Base-by-base conservation (phyloP, 2,888 invertebrate genomes). In the Dinocampus coccinellae region DNA sequence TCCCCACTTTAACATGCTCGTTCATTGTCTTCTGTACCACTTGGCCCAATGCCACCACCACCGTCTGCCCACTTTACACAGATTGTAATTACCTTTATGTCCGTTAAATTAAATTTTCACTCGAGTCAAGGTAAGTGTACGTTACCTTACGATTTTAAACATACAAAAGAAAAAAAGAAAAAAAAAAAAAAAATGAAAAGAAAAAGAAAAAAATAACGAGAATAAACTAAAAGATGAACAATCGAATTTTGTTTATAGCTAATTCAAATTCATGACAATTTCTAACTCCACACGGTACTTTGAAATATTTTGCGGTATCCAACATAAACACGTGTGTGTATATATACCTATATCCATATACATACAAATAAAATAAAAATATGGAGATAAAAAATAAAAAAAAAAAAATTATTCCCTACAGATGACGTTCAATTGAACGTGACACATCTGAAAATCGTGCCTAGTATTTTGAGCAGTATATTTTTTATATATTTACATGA, bases 81-180 rank as follows among this genome's bases (percentile, higher is more conserved):
- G 47, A 64, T 62, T 62, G 69, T 70, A 60, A 69, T 69, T 66
- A 70, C 57, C 60, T 69, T 75, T 69, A 72, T 57, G 67, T 57
- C 24, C 66, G 60, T 34, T 26, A 53, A 64, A 73, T 73, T 75
- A 67, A 73, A 72, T 69, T 75, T 72, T 75, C 60, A 73, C 39
- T 55, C 36, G 20, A n/a, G 22, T 34, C n/a, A 24, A 29, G 36
- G 34, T 33, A 16, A 42, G n/a, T 63, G 26, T 22, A 42, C 16
- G 7, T 16, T 16, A 47, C 57, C 57, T 29, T 11, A 13, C 11
- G 7, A 57, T 22, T 26, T 26, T n/a, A 57, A 11, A n/a, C 10
- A 4, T 4, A 7, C 4, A 22, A 55, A 55, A 57, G 2, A 57
- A 26, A 29, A 57, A 20, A 57, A 57, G 11, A 57, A 13, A 62